phyloP scores from a whole-genome alignment of 2,113 vertebrate genomes.

The Urocynchramus pylzowi region DNA sequence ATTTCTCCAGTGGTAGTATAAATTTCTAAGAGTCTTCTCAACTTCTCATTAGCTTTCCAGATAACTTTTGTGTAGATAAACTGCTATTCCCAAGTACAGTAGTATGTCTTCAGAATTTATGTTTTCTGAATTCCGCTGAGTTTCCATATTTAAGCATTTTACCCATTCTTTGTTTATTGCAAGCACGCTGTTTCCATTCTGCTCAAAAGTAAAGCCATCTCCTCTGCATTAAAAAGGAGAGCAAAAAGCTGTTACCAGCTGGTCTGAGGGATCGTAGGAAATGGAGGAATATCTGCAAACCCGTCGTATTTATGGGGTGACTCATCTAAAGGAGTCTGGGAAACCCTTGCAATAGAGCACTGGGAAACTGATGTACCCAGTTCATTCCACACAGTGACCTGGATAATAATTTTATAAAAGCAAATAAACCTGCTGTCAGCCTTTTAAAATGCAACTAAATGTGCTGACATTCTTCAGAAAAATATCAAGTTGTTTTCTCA shows the following conservation, averaged over 20 bases:
- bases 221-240: neutral
- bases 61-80: neutral
- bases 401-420: neutral
- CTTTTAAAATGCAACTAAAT: neutral
- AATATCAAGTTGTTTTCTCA: neutral
- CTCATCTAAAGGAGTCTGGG: neutral
- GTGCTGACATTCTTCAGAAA: neutral
- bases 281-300: neutral
- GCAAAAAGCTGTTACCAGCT: neutral
- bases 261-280: neutral
- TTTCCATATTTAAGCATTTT: neutral
- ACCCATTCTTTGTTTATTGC: neutral
- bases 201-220: neutral
- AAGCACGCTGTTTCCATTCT: neutral
- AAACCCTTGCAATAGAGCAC: neutral
- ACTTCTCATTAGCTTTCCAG: neutral
- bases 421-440: neutral
- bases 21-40: neutral
- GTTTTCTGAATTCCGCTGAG: neutral
- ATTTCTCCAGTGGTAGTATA: neutral
- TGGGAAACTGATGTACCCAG: neutral
- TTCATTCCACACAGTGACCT: neutral
- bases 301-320: neutral
- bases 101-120: neutral
- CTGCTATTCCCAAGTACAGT: neutral